Evolutionary conservation across 2,113 vertebrate genomes (phyloP), one percentile per base, ranked within the genome.

Genomic region (Gorsachius goisagi): DNA sequence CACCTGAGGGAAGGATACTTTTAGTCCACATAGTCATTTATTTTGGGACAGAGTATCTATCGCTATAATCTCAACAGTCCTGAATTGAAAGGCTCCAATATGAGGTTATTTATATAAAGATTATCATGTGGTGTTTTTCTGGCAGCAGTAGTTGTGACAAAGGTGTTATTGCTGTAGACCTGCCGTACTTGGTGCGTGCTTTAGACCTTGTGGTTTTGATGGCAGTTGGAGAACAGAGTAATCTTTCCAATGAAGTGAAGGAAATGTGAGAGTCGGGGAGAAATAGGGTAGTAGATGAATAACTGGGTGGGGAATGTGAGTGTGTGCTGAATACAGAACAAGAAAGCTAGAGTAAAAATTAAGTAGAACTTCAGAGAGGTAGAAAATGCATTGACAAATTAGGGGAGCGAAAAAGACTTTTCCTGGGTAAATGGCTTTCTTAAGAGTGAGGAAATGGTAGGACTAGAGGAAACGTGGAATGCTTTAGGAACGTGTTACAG

Each of bases 401-500:
- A 74, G 16, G 13, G 18, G 39, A 88, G 4, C 11, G 32, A 55
- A 60, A 33, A 87, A 58, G 9, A 21, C 8, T 33, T 52, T 52
- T 39, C 12, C 11, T 24, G 33, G 39, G 23, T 27, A 52, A 85
- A 56, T 47, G 16, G 4, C 18, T 77, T n/a, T 18, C 47, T 35
- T 45, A 45, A 73, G 21, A 50, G 22, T 12, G 33, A 45, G 35
- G 28, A 56, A 64, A 21, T 1, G 4, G 12, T 27, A 63, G 68
- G 73, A 80, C 23, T 21, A n/a, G 52, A 27, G 53, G 24, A 87
- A 79, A 66, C 0, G 1, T 59, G 69, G 68, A 59, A 55, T 0
- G 0, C 14, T 73, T 79, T 15, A 47, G 44, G 30, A 80, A 20
- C 3, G 0, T 12, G 3, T 28, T 47, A 9, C 9, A 76, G 15